Conservation (phyloP, 2,113 vertebrate species). For the Salvelinus sp. region DNA sequence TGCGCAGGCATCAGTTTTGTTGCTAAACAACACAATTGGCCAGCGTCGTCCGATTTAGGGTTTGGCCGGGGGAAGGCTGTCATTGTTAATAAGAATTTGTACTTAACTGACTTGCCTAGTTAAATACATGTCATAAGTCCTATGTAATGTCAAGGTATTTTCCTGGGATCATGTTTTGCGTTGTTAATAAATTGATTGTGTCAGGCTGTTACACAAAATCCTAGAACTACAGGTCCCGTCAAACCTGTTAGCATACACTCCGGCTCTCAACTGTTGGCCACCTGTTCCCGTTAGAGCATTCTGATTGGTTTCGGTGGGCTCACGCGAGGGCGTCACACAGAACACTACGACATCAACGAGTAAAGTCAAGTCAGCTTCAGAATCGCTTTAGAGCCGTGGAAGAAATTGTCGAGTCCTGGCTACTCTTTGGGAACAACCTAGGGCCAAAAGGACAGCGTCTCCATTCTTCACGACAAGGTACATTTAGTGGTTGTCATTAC, state of each 20-base stretch:
- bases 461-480: slow-evolving; percentile 34
- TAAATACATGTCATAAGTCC: too few relatives aligned
- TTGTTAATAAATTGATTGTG: too few relatives aligned
- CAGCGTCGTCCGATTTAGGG: too few relatives aligned
- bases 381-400: background rate
- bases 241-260: slow-evolving; percentile 26
- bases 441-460: slow-evolving; percentile 16
- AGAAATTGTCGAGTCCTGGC: background rate
- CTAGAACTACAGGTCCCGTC: slow-evolving; percentile 64
- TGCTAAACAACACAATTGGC: too few relatives aligned
- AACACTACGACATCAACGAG: slow-evolving; percentile 37
- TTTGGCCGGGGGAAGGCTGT: too few relatives aligned
- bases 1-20: too few relatives aligned
- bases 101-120: too few relatives aligned
- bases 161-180: too few relatives aligned
- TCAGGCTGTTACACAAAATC: background rate
- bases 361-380: slow-evolving; percentile 42
- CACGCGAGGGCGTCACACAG: slow-evolving; percentile 68
- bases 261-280: slow-evolving; percentile 35
- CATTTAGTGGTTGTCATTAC: background rate
- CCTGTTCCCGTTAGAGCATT: background rate
- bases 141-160: too few relatives aligned
- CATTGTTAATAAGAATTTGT: too few relatives aligned
- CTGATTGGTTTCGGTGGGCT: slow-evolving; percentile 63
- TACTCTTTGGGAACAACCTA: slow-evolving; percentile 33